phyloP scores from a whole-genome alignment of 2,797 vertebrate species.

The Lacerta agilis region DNA sequence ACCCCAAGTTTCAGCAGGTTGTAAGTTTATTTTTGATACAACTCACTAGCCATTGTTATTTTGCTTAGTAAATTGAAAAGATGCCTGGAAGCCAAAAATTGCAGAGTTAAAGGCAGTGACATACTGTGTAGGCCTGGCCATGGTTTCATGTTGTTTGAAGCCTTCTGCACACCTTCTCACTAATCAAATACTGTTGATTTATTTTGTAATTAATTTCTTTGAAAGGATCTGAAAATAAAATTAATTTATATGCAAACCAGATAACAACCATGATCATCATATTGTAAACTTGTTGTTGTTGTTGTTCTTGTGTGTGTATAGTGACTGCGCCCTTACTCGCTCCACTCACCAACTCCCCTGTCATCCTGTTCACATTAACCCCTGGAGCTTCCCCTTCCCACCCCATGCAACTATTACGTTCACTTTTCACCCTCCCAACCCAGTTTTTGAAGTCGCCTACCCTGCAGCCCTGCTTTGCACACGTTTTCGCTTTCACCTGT shows the following conservation, averaged over 20 bases:
- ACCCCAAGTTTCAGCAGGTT: background rate
- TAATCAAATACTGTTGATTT: background rate
- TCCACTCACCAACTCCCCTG: too few relatives aligned
- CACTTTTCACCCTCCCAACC: too few relatives aligned
- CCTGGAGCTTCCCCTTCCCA: too few relatives aligned
- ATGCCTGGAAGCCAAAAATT: slow-evolving; percentile 38
- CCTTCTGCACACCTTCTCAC: slow-evolving; percentile 48
- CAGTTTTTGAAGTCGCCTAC: too few relatives aligned
- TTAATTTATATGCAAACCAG: background rate
- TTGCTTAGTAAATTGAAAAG: slow-evolving; percentile 26
- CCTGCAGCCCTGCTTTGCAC: too few relatives aligned
- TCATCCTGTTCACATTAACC: too few relatives aligned
- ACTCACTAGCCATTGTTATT: background rate
- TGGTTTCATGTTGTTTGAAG: slow-evolving; percentile 53
- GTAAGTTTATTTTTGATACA: slow-evolving; percentile 29
- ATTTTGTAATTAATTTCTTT: background rate
- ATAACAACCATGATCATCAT: background rate
- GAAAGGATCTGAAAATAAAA: background rate
- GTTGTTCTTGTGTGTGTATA: too few relatives aligned
- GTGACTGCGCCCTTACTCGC: too few relatives aligned
- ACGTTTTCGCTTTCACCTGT: too few relatives aligned
- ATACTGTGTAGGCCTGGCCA: slow-evolving; percentile 49
- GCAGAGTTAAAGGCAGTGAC: slow-evolving; percentile 43
- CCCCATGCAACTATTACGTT: too few relatives aligned
- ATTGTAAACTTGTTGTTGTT: too few relatives aligned